phyloP scores from a whole-genome alignment of 2,888 invertebrate species.

The Ferrisia virgata region DNA sequence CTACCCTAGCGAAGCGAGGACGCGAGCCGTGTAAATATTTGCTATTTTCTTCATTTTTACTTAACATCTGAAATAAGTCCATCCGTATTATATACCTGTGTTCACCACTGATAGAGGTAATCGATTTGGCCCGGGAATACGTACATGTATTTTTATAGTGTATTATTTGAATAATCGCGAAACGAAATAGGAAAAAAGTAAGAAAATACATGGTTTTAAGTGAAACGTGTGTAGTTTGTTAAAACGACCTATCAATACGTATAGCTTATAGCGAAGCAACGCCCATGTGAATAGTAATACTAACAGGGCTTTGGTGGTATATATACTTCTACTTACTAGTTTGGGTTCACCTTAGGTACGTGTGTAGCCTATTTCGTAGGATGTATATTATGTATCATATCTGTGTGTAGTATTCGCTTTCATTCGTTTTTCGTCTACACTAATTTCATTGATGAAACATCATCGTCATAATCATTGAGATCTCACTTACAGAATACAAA shows the following conservation, averaged over 20 bases:
- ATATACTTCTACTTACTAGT: neutral
- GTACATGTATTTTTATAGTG: too few species aligned
- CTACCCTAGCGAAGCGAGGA: too few species aligned
- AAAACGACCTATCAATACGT: neutral
- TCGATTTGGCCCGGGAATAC: neutral
- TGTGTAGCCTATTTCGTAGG: neutral
- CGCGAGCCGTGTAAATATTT: too few species aligned
- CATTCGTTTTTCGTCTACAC: neutral
- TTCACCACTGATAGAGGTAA: neutral
- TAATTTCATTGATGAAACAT: neutral
- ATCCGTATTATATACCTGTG: neutral
- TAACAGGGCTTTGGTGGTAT: neutral
- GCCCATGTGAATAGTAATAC: neutral
- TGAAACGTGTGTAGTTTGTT: neutral
- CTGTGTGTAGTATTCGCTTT: neutral
- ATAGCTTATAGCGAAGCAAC: neutral
- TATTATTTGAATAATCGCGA: neutral
- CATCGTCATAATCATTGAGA: neutral
- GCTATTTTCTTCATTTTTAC: too few species aligned
- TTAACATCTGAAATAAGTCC: too few species aligned
- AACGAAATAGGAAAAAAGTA: neutral
- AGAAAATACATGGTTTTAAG: neutral
- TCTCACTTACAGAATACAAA: neutral
- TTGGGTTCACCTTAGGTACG: neutral
- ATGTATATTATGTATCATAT: too few species aligned